Base-by-base conservation (phyloP, 37 sponge, comb jelly and placozoan genomes). In the Hormiphora californensis region DNA sequence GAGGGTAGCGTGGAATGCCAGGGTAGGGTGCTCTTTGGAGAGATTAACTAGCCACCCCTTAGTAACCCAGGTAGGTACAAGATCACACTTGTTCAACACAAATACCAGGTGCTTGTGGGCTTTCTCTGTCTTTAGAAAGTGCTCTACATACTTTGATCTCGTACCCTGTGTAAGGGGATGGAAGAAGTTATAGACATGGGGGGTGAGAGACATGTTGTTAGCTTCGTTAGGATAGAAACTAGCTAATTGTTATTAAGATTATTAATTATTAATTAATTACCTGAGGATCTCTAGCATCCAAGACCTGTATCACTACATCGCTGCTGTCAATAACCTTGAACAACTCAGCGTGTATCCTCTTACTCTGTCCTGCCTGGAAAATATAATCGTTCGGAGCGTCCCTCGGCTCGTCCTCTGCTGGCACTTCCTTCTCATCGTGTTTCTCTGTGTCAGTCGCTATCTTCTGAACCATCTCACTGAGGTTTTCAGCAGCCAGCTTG, bases 41-140 rank as follows among this genome's bases (percentile, higher is more conserved):
- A 98, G 88, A 0, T 88, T 69, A 33, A 89, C 68, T 31, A 98
- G 73, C 99, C 95, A 98, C 0, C 91, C 91, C 15, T 91, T 91
- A 39, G 94, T 92, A 19, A 91, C 95, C 99, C 99, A 98, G 7
- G 99, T 93, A 7, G 99, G 99, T 2, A 95, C 93, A 0, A 98
- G 89, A 40, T 98, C 99, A 91, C 99, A 98, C 89, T 98, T 98
- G 89, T 98, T 98, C 27, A 98, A 87, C 32, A 98, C 78, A 23
- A 98, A 92, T 5, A 98, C 62, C 19, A 98, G 88, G 69, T 98
- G 95, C 54, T 98, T 98, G 89, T 98, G 94, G 31, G 93, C 25
- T 89, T 94, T 98, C 89, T 98, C 95, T 32, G 87, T 91, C 63
- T 78, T 89, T 43, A 98, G 49, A 65, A 90, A 95, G 2, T 54